phyloP scores from a whole-genome alignment of 2,113 vertebrate genomes.

The Bolborhynchus lineola region DNA sequence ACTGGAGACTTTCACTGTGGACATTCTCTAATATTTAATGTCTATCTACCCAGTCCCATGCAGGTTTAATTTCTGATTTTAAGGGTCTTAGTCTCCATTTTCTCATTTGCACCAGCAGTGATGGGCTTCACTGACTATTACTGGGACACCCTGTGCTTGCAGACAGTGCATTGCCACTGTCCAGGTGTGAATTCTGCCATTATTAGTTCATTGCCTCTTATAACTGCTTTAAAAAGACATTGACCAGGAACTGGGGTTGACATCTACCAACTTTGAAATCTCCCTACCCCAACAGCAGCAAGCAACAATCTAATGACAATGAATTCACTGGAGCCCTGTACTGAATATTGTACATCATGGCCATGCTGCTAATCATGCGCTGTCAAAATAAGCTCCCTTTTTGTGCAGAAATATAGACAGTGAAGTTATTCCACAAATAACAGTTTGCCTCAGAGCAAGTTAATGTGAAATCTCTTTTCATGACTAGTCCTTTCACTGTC shows the following conservation, averaged over 20 bases:
- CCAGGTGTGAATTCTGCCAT: not conserved
- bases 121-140: not conserved
- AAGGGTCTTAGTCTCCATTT: not conserved
- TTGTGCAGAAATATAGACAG: not conserved
- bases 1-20: not conserved
- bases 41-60: not conserved
- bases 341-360: not conserved
- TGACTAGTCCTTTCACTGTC: not conserved
- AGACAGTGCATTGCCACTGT: not conserved
- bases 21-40: not conserved
- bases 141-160: fast-evolving
- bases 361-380: not conserved
- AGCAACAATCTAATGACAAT: not conserved
- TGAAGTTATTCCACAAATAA: not conserved
- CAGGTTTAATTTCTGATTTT: not conserved
- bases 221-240: not conserved
- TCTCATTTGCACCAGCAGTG: not conserved
- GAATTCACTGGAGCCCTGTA: fast-evolving
- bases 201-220: not conserved
- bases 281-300: not conserved
- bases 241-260: not conserved
- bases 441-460: not conserved
- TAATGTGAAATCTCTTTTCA: not conserved
- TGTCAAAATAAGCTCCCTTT: not conserved
- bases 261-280: not conserved